phyloP scores from a whole-genome alignment of 2,888 invertebrate genomes.

The Portevinia maculata region DNA sequence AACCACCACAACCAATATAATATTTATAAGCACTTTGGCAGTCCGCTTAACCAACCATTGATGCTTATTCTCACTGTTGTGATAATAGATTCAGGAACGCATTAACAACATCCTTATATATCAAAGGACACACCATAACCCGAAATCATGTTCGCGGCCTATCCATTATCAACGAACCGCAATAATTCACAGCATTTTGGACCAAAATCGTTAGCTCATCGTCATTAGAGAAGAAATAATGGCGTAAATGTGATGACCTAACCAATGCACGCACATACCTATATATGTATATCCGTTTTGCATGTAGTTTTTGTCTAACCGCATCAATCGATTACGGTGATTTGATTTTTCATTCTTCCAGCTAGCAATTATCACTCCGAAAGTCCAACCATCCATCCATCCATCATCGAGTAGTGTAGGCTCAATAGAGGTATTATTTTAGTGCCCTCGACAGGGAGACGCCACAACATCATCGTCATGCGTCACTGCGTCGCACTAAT shows the following conservation, averaged over 20 bases:
- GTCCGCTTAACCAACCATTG: not conserved
- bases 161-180: conserved; percentile 30
- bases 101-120: not conserved
- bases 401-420: not conserved
- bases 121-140: not conserved
- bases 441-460: not conserved
- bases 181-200: conserved; percentile 31
- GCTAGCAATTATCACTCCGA: conserved; percentile 5
- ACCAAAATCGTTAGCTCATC: conserved; percentile 27
- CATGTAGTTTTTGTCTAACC: not conserved
- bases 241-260: conserved; percentile 22
- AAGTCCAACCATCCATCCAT: not conserved
- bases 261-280: not conserved
- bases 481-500: conserved; percentile 11
- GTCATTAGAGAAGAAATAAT: not conserved
- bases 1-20: not conserved
- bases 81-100: not conserved
- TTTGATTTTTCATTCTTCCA: conserved; percentile 2
- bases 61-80: not conserved
- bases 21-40: not conserved
- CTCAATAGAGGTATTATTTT: conserved; percentile 4
- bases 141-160: conserved; percentile 1
- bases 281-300: not conserved
- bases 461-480: conserved; percentile 5
- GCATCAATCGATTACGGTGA: conserved; percentile 9